Conservation (phyloP, 2,888 invertebrate species). For the Nemurella pictetii region DNA sequence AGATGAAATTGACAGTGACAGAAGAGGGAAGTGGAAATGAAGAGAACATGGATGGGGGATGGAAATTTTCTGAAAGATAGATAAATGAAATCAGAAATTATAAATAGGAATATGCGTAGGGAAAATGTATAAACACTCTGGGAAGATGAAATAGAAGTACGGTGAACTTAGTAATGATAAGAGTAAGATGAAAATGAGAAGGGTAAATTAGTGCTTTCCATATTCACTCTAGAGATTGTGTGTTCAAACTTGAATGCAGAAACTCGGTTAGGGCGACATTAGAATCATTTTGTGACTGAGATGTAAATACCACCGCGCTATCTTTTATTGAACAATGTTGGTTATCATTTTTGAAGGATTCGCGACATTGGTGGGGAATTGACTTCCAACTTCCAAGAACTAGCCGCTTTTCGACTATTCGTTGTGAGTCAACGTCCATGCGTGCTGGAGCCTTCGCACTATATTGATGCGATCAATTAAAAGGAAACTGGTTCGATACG, state of each 20-base stretch:
- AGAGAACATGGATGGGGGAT: constrained; percentile 30
- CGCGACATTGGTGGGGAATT: no score
- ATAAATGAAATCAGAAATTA: constrained; percentile 33
- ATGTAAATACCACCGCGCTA: background rate
- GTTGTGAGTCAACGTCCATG: no score
- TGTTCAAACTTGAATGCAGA: background rate
- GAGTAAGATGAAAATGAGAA: constrained; percentile 28
- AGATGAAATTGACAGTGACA: constrained; percentile 42
- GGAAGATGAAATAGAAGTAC: constrained; percentile 18
- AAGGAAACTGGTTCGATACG: background rate
- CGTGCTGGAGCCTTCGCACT: background rate
- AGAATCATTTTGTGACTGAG: background rate
- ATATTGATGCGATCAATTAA: background rate
- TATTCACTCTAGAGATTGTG: constrained; percentile 18
- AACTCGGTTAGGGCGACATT: background rate
- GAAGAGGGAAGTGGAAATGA: constrained; percentile 37
- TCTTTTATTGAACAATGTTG: background rate
- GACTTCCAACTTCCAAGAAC: no score
- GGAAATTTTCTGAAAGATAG: constrained; percentile 33
- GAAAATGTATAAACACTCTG: constrained; percentile 28
- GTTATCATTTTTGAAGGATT: background rate
- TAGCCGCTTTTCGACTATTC: no score
- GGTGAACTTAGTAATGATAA: constrained; percentile 28
- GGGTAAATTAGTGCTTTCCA: constrained; percentile 17
- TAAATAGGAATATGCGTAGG: constrained; percentile 31